Evolutionary conservation across 92 coral and sea anemone species (phyloP).

Genomic region (Siderastrea radians): DNA sequence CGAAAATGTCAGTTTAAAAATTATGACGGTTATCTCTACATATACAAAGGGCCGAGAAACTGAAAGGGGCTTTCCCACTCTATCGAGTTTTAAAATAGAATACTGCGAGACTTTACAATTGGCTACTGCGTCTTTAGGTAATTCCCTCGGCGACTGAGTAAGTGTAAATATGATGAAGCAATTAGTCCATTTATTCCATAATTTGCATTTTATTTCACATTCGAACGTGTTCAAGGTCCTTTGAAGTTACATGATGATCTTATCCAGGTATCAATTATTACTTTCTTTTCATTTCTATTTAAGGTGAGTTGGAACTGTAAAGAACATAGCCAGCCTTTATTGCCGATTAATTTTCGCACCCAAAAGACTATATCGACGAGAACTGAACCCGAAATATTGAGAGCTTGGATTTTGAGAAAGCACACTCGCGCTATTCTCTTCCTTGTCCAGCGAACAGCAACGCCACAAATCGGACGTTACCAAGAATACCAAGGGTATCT

Average conservation of each 20-base stretch:
- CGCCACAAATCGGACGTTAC: not conserved
- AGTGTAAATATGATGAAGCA: not conserved
- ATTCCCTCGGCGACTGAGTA: not conserved
- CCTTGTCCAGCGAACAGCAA: not conserved
- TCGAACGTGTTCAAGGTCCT: not conserved
- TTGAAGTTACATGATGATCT: not conserved
- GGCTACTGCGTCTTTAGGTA: not conserved
- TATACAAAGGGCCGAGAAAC: too few relatives aligned
- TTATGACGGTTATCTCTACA: too few relatives aligned
- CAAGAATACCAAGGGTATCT: not conserved
- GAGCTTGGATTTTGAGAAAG: conserved; percentile 2
- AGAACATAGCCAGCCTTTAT: not conserved
- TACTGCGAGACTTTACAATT: too few relatives aligned
- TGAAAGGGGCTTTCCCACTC: too few relatives aligned
- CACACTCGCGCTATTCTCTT: not conserved
- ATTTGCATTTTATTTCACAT: not conserved
- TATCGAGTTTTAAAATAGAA: too few relatives aligned
- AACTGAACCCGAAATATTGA: conserved; percentile 7
- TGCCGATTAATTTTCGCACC: not conserved
- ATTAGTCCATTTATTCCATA: not conserved
- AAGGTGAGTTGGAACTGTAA: conserved; percentile 15
- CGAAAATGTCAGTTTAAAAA: too few relatives aligned
- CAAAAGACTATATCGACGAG: not conserved
- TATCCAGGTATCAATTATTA: not conserved
- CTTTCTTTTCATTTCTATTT: not conserved